These are phyloP conservation scores for Lymantria monacha DNA, from an alignment of 2,888 invertebrate genomes.

Conservation along the genomic window DNA sequence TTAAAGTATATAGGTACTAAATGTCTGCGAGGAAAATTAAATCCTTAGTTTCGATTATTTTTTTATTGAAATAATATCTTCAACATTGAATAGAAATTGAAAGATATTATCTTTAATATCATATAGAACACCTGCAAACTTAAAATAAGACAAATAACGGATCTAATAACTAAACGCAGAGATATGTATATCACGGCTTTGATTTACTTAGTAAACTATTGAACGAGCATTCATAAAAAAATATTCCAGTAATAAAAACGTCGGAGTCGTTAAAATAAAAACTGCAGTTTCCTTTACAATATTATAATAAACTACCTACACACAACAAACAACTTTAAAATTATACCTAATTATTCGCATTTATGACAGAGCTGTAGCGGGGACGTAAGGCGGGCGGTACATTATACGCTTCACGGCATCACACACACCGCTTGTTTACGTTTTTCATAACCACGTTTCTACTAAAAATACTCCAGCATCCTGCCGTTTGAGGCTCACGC, in stretches of 20 bases:
- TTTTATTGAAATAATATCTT: too few species aligned
- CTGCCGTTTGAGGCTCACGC: slow-evolving; percentile 77
- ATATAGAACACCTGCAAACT: background rate
- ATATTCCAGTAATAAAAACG: slow-evolving; percentile 20
- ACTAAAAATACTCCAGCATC: slow-evolving; percentile 79
- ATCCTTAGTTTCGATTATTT: too few species aligned
- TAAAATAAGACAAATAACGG: too few species aligned
- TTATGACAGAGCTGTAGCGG: slow-evolving; percentile 46
- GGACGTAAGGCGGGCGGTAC: slow-evolving; percentile 41
- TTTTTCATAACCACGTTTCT: slow-evolving; percentile 77
- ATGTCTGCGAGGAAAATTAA: too few species aligned
- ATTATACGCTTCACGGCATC: slow-evolving; percentile 48
- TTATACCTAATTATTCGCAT: slow-evolving; percentile 50
- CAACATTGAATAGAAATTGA: too few species aligned
- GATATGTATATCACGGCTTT: background rate
- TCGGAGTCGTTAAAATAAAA: slow-evolving; percentile 32
- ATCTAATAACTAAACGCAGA: background rate
- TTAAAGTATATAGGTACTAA: too few species aligned
- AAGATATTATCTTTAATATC: too few species aligned
- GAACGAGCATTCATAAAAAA: slow-evolving; percentile 4
- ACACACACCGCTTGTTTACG: slow-evolving; percentile 74
- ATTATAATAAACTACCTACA: slow-evolving; percentile 47
- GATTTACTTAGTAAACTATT: background rate
- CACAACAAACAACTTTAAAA: slow-evolving; percentile 48
- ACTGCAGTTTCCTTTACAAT: slow-evolving; percentile 36